Evolutionary conservation across 1,140 invertebrate species (phyloP), one percentile per base, ranked within the genome.

Genomic region (Trachymyrmex septentrionalis): DNA sequence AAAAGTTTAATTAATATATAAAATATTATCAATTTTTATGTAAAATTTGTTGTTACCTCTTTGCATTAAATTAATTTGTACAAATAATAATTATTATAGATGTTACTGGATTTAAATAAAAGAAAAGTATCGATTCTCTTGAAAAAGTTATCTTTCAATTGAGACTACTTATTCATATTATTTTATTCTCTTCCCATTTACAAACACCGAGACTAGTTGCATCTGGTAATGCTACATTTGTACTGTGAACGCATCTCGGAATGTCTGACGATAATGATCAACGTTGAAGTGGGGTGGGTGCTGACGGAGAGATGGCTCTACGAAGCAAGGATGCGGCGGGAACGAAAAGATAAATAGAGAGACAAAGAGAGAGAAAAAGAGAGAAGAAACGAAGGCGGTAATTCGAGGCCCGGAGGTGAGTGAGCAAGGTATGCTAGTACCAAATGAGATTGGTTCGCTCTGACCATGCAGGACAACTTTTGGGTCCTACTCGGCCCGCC

Each of bases 201-300:
- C 53, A 48, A 82, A 82, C 24, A 27, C 1, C 67, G 34, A 82
- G 34, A n/a, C 38, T 59, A 9, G 19, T 59, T 82, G 80, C 69
- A 75, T 63, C 24, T 61, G 30, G 57, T 90, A 85, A 85, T 85
- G 53, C 72, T 59, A 86, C 86, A 76, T 90, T 90, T 90, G 89
- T 86, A 87, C 80, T 21, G 77, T 48, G 57, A 73, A 88, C 82
- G 85, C 86, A 87, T 78, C 84, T 88, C 84, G 84, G 90, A 90
- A 91, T 91, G 90, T 88, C 75, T 80, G 86, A 87, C 90, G 90
- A 91, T 91, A 88, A 91, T 91, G 88, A 91, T 91, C 88, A 86
- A 90, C 82, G 76, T 86, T 66, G 77, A 86, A 86, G 86, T 57
- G 82, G 77, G 69, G 67, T 75, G 77, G 53, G 34, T 63, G 67